Evolutionary conservation across 2,113 vertebrate species (phyloP).

Genomic region (Sturnus vulgaris): DNA sequence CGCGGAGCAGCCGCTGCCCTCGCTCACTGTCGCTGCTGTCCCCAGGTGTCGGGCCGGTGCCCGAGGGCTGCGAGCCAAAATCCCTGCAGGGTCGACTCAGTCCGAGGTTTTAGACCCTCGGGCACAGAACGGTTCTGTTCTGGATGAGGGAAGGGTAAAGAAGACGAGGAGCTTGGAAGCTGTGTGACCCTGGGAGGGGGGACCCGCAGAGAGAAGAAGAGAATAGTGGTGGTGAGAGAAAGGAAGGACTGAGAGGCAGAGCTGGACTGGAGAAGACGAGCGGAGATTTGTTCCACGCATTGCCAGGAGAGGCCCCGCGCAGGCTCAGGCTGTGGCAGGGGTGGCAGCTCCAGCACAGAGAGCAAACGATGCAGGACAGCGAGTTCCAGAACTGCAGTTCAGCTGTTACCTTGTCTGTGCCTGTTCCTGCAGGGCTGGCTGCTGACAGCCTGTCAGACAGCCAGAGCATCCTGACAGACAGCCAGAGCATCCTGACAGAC

Average conservation of each 20-base stretch:
- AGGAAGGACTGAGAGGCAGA: background rate
- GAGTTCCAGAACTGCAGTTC: background rate
- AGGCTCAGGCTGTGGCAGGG: background rate
- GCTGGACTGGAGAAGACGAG: background rate
- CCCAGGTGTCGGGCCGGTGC: background rate
- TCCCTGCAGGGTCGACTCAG: background rate
- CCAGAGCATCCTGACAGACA: background rate
- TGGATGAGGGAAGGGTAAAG: background rate
- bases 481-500: background rate
- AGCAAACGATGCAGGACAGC: background rate
- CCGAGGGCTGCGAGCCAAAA: background rate
- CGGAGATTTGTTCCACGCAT: background rate
- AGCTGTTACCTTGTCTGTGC: background rate
- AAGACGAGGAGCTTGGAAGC: background rate
- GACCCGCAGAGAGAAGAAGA: background rate
- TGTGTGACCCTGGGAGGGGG: background rate
- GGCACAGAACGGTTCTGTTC: background rate
- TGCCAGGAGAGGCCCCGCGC: background rate
- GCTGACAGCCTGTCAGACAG: rapidly evolving
- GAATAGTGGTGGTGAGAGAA: background rate
- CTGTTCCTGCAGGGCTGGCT: background rate
- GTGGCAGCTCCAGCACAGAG: background rate
- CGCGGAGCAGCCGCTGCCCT: background rate
- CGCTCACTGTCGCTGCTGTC: background rate
- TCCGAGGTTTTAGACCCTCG: background rate